These are phyloP conservation scores for Platycercus adscitus DNA, from an alignment of 2,113 vertebrate genomes.

Conservation along the genomic window DNA sequence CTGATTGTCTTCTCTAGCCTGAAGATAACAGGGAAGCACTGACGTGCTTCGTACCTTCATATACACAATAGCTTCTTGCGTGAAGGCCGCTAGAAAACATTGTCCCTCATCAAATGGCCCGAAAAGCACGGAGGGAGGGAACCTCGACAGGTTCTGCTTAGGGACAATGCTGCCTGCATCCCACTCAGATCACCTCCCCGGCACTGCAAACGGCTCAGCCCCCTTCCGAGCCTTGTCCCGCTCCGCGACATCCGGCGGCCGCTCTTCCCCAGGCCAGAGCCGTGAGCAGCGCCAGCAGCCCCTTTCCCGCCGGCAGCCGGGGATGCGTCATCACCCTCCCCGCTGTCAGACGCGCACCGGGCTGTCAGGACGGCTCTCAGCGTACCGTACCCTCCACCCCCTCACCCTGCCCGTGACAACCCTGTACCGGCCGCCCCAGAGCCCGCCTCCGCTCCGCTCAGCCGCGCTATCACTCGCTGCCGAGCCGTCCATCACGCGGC, in stretches of 20 bases:
- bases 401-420: rapidly evolving
- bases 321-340: background rate
- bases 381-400: rapidly evolving
- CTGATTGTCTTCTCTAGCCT: background rate
- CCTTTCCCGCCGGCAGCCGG: background rate
- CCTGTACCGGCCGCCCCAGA: no score
- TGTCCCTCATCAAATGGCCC: background rate
- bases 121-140: background rate
- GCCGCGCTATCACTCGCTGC: background rate
- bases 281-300: background rate
- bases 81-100: background rate
- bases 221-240: no score
- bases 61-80: rapidly evolving
- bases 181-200: background rate
- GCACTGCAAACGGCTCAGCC: background rate
- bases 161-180: background rate
- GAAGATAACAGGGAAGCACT: background rate
- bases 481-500: rapidly evolving
- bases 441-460: rapidly evolving
- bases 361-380: no score
- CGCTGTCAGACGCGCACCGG: background rate
- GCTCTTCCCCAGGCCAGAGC: background rate
- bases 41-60: background rate
- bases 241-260: no score
- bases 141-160: rapidly evolving